These are phyloP conservation scores for Echinops telfairi DNA, from an alignment of 2,113 vertebrate species.

Conservation along the genomic window DNA sequence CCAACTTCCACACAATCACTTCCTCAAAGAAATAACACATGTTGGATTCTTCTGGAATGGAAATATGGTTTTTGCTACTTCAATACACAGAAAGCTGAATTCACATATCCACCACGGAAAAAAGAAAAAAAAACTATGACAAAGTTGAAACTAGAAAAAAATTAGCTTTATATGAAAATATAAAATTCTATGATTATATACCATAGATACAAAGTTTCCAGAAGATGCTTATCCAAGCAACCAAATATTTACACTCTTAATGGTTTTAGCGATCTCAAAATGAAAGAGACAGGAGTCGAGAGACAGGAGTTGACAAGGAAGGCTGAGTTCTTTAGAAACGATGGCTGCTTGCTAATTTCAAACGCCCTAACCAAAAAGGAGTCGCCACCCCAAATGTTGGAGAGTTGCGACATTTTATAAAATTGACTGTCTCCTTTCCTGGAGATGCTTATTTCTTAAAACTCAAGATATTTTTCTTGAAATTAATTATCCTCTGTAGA, in stretches of 20 bases:
- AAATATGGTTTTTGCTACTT: conserved; percentile 89
- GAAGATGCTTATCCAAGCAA: conserved; percentile 93
- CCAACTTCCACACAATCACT: conserved; percentile 94
- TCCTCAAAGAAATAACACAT: conserved; percentile 90
- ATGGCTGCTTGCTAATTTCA: conserved; percentile 88
- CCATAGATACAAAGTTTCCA: conserved; percentile 94
- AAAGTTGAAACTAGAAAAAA: conserved; percentile 93
- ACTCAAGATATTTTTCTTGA: conserved; percentile 92
- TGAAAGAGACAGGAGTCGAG: too few relatives aligned
- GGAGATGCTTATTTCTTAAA: conserved; percentile 90
- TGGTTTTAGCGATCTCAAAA: conserved; percentile 88
- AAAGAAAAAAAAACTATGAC: conserved; percentile 86
- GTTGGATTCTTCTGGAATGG: conserved; percentile 88
- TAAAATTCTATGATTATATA: conserved; percentile 96
- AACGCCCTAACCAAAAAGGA: conserved; percentile 88
- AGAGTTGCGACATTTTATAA: conserved; percentile 91
- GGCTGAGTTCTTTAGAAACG: conserved; percentile 87
- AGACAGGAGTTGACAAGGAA: conserved; percentile 80
- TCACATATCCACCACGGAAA: conserved; percentile 89
- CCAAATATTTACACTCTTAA: conserved; percentile 93
- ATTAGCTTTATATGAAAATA: conserved; percentile 95
- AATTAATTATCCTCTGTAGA: conserved; percentile 92
- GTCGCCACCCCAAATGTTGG: conserved; percentile 96
- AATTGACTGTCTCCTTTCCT: conserved; percentile 90
- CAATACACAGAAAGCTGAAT: conserved; percentile 88